Percentiles rank a stretch among this genome's conserved stretches.
Evolutionary conservation across 2,888 invertebrate species (phyloP).

Genomic region (Junonia oenone): DNA sequence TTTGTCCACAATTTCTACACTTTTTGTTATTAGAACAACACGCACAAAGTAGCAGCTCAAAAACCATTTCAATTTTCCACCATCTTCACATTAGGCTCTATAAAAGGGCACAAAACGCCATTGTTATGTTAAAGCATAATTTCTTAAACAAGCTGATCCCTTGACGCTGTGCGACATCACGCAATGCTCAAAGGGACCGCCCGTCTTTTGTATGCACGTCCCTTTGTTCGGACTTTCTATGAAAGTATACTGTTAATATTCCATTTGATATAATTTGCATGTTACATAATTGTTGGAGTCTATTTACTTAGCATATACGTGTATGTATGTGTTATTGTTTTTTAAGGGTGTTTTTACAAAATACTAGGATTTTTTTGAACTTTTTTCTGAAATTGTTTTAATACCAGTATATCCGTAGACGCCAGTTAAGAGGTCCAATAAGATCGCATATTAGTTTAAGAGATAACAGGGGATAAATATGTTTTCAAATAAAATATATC

Average conservation of each 20-base stretch:
- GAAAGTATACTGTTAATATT: slow-evolving; percentile 12
- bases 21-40: not conserved
- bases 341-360: not conserved
- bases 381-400: no score
- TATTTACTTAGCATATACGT: no score
- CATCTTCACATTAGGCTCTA: not conserved
- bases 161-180: slow-evolving; percentile 18
- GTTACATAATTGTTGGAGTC: not conserved
- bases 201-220: slow-evolving; percentile 20
- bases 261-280: not conserved
- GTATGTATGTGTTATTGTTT: not conserved
- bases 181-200: slow-evolving; percentile 23
- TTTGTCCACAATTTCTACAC: no score
- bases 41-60: not conserved
- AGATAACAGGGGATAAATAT: no score
- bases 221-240: slow-evolving; percentile 14
- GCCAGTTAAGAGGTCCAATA: no score
- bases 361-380: no score
- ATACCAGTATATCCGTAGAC: no score
- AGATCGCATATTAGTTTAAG: no score
- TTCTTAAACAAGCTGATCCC: slow-evolving; percentile 13
- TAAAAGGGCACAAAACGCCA: not conserved
- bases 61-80: not conserved
- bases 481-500: no score
- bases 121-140: slow-evolving; percentile 6